Conservation (phyloP, 2,113 vertebrate species). For the Elaphurus davidianus region DNA sequence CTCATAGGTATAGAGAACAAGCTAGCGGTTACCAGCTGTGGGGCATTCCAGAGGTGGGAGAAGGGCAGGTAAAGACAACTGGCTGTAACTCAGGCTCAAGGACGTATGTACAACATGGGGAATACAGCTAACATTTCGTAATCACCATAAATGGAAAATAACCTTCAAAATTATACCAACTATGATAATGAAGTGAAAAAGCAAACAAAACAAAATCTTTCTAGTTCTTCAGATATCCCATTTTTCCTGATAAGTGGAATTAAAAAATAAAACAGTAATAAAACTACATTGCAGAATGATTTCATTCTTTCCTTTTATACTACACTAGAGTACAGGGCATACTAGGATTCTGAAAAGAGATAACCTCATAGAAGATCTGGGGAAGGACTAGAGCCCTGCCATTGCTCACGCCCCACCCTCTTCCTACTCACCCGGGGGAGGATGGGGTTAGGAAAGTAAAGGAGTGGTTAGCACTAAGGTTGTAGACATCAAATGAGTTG, state of each 20-base stretch:
- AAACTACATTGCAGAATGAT: not conserved
- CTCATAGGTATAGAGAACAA: not conserved
- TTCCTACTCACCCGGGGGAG: not conserved
- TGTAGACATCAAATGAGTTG: not conserved
- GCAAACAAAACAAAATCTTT: not conserved
- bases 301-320: not conserved
- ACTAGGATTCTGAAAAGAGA: not conserved
- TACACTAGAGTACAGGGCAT: fast-evolving
- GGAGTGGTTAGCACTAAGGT: not conserved
- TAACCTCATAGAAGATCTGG: not conserved
- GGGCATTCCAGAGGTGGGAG: not conserved
- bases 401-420: fast-evolving
- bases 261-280: not conserved
- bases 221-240: not conserved
- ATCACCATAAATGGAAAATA: not conserved
- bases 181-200: not conserved
- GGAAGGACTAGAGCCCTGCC: not conserved
- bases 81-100: not conserved
- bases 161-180: not conserved
- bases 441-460: not conserved
- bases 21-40: not conserved
- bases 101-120: not conserved
- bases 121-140: not conserved
- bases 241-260: not conserved
- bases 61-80: not conserved